These are phyloP conservation scores for Gambusia yucatana DNA, from an alignment of 2,797 vertebrate species.

Conservation along the genomic window DNA sequence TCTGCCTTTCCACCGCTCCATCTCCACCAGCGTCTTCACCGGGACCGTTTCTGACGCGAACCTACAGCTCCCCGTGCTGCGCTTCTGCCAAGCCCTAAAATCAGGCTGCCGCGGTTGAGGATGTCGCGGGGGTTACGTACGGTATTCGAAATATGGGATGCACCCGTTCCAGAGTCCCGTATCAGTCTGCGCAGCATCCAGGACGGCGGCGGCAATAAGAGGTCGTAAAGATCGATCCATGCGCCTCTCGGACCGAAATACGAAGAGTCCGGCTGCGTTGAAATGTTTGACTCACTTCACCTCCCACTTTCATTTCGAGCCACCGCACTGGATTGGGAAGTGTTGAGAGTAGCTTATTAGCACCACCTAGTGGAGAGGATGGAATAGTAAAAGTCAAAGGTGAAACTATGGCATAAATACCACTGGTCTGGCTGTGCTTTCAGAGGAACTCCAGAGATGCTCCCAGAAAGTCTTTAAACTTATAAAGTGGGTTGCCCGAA, in stretches of 20 bases:
- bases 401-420: not conserved
- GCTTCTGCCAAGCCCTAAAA: not conserved
- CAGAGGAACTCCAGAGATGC: not conserved
- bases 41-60: constrained; percentile 13
- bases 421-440: not conserved
- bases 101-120: not conserved
- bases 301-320: constrained; percentile 62
- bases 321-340: not conserved
- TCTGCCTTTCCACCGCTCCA: constrained; percentile 94
- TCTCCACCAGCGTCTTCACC: constrained; percentile 84
- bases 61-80: constrained; percentile 11
- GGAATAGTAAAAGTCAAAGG: not conserved
- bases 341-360: not conserved
- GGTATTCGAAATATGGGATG: constrained; percentile 33
- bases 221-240: constrained; percentile 58
- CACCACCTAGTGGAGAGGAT: constrained; percentile 44
- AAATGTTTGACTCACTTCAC: constrained; percentile 61
- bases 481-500: not conserved
- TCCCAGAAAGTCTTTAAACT: not conserved
- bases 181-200: constrained; percentile 58
- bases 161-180: constrained; percentile 26
- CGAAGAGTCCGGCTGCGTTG: constrained; percentile 48
- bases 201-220: constrained; percentile 42
- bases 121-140: not conserved
- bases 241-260: constrained; percentile 72